Conservation (phyloP, 2,113 vertebrate genomes). For the Pterophyllum scalare region DNA sequence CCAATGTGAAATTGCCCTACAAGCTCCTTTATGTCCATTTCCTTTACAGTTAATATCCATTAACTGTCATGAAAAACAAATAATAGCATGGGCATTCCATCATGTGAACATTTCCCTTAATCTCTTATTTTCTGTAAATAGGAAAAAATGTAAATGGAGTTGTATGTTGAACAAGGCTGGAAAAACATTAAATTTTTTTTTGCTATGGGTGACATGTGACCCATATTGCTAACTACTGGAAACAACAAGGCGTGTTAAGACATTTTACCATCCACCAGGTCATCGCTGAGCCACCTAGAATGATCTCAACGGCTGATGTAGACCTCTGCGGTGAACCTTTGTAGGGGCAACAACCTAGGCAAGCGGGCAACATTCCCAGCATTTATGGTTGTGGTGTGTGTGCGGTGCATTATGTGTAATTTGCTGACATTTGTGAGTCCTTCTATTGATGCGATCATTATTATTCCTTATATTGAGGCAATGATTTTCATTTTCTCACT, state of each 20-base stretch:
- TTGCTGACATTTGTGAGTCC: neutral
- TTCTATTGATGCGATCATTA: neutral
- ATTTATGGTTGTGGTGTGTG: too few species aligned
- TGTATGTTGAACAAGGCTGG: neutral
- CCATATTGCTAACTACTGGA: neutral
- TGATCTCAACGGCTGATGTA: neutral
- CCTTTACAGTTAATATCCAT: too few species aligned
- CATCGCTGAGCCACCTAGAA: neutral
- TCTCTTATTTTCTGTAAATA: fast-evolving
- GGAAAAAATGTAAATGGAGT: neutral
- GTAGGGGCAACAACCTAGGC: too few species aligned
- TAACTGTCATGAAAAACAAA: neutral
- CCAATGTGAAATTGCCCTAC: neutral
- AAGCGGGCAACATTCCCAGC: too few species aligned
- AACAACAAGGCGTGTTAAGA: neutral
- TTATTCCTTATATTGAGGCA: too few species aligned
- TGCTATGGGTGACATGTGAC: neutral
- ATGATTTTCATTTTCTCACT: too few species aligned
- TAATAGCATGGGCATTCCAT: neutral
- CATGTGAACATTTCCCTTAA: neutral
- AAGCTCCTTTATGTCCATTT: neutral
- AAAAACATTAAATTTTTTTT: fast-evolving
- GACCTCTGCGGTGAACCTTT: neutral
- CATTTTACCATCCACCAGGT: neutral
- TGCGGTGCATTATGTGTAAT: neutral